Conservation (phyloP, 2,113 vertebrate genomes). For the Casuarius casuarius region DNA sequence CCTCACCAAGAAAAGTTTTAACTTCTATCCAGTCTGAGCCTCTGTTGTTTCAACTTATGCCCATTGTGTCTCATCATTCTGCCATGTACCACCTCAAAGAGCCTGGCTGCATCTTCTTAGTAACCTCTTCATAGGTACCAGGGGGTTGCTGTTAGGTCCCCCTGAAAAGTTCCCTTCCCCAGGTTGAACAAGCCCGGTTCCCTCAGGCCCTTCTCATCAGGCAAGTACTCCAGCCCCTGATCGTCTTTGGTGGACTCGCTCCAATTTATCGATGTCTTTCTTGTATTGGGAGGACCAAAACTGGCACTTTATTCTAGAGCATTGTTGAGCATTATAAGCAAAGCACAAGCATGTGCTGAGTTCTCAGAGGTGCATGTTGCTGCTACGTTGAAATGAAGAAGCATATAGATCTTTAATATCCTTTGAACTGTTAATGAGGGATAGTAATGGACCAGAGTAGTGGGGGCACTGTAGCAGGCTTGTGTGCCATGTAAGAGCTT, state of each 20-base stretch:
- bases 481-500: neutral
- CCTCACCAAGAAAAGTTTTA: neutral
- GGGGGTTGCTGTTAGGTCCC: neutral
- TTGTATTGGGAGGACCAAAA: neutral
- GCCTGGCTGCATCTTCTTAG: neutral
- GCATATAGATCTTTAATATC: neutral
- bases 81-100: neutral
- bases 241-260: neutral
- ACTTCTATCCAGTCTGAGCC: neutral
- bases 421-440: neutral
- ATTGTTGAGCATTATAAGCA: neutral
- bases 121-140: neutral
- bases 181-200: neutral
- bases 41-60: neutral
- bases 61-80: neutral
- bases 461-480: no score
- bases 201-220: neutral
- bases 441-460: no score
- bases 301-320: no score
- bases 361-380: neutral
- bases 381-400: neutral
- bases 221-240: neutral
- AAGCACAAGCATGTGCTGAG: neutral
- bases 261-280: neutral
- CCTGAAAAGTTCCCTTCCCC: fast-evolving